phyloP scores from a whole-genome alignment of 2,113 vertebrate species.

The Aix galericulata region DNA sequence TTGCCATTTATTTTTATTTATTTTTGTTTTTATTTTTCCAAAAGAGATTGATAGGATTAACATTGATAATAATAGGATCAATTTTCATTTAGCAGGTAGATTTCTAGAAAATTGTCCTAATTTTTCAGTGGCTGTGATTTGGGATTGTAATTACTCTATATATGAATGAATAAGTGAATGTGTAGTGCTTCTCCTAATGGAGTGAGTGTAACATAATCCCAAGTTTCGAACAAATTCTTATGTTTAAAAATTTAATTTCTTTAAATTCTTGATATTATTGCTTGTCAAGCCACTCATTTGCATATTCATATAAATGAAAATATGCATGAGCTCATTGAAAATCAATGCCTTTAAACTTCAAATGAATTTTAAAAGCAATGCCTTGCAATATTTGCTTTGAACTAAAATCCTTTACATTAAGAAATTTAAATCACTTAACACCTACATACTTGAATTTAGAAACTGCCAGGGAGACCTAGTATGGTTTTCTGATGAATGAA shows the following conservation, averaged over 20 bases:
- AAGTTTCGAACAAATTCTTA: background rate
- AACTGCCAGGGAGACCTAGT: background rate
- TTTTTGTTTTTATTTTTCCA: background rate
- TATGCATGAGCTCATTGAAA: background rate
- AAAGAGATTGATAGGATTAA: background rate
- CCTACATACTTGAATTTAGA: background rate
- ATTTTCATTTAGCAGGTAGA: background rate
- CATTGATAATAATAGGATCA: background rate
- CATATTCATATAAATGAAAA: background rate
- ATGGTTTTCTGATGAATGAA: background rate
- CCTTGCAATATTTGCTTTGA: conserved; percentile 35
- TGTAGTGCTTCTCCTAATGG: background rate
- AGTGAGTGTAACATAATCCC: background rate
- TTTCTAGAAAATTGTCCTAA: background rate
- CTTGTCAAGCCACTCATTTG: background rate
- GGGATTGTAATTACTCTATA: background rate
- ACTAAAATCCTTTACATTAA: background rate
- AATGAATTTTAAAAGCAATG: background rate
- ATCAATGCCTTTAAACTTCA: background rate
- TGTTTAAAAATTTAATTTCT: background rate
- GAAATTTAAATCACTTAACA: background rate
- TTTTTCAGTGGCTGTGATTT: background rate
- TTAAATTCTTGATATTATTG: background rate
- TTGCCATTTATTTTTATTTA: background rate
- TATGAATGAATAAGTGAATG: background rate